Evolutionary conservation across 2,888 invertebrate genomes (phyloP), one percentile per base, ranked within the genome.

Genomic region (Lasius fuliginosus): DNA sequence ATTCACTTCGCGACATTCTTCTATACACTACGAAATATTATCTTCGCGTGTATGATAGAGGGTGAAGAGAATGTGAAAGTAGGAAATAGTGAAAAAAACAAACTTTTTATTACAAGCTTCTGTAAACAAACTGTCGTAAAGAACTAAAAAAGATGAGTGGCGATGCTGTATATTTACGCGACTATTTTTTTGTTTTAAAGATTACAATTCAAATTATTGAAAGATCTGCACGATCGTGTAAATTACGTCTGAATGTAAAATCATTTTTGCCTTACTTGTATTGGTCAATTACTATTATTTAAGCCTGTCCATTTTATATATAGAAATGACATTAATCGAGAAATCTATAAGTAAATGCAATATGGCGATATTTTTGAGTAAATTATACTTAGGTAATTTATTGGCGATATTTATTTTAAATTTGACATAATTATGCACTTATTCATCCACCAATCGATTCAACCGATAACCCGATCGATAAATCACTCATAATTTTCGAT

Each of bases 71-170:
- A 75, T 2, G 33, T 42, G 11, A 36, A 36, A 64, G 27, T 18
- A 53, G 49, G 18, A 18, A 64, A 9, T 65, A 67, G 0, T 8
- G 3, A 11, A 67, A 18, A 30, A 67, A 65, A 65, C n/a, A 65
- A 76, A 67, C 53, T 67, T 76, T 76, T 76, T 76, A 65, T 65
- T 53, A 12, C 49, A 1, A 36, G 6, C 6, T 27, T 76, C 18
- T 49, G 12, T 27, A 76, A 76, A 75, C 23, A 46, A 33, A 49
- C 23, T 9, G 11, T 3, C 23, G 65, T 18, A 65, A 65, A 76
- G 53, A 73, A 49, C 18, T 53, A 18, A 76, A 49, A 62, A 46
- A 58, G 18, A 23, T 49, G 27, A 23, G 23, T 6, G 27, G 23
- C 12, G 12, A 36, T 53, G n/a, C 9, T 23, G 15, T 33, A 30